These are phyloP conservation scores for Arizona elegans DNA, from an alignment of 2,113 vertebrate species.

Conservation along the genomic window DNA sequence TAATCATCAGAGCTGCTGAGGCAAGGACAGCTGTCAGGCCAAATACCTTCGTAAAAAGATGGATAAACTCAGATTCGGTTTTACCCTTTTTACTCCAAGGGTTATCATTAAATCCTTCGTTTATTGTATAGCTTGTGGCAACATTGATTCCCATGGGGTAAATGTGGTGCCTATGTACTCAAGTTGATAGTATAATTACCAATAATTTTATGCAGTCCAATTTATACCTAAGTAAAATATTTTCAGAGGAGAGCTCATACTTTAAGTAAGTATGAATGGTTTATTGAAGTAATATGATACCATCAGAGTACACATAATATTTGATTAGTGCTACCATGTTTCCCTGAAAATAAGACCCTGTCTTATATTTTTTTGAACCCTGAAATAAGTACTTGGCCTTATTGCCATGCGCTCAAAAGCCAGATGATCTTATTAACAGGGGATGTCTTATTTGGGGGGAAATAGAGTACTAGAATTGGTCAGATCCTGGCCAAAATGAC, in stretches of 20 bases:
- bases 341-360: no score
- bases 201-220: accelerated
- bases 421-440: no score
- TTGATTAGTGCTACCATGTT: background rate
- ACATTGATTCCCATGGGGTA: background rate
- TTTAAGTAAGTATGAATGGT: constrained; percentile 22
- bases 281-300: background rate
- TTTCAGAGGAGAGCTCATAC: background rate
- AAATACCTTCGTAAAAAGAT: constrained; percentile 64
- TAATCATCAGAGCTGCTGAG: constrained; percentile 77
- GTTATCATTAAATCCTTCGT: constrained; percentile 54
- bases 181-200: accelerated
- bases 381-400: no score
- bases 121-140: constrained; percentile 26
- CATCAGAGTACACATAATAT: background rate
- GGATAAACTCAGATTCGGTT: constrained; percentile 53
- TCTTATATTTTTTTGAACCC: no score
- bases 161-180: background rate
- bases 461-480: no score
- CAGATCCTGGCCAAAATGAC: background rate
- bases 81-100: constrained; percentile 25
- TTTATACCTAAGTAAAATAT: background rate
- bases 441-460: no score
- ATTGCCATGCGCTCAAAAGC: no score
- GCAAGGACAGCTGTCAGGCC: constrained; percentile 78